Conservation (phyloP, 2,797 vertebrate species). For the Manis crassicaudata region DNA sequence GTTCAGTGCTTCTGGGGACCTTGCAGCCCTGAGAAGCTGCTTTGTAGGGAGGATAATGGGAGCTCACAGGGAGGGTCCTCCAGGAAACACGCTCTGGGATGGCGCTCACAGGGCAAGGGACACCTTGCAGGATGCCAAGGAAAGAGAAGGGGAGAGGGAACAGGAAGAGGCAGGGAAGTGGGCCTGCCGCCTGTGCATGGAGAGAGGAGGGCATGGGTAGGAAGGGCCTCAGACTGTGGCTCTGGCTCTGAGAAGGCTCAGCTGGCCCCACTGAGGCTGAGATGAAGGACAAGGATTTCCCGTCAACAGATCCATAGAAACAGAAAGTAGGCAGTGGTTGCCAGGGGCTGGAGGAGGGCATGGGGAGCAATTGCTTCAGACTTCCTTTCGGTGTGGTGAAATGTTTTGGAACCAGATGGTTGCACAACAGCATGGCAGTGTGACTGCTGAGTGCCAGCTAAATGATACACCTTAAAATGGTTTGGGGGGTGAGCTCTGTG, state of each 20-base stretch:
- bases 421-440: not conserved
- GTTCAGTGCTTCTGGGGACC: no score
- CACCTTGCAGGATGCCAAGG: not conserved
- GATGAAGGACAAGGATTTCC: not conserved
- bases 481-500: not conserved
- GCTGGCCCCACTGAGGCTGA: fast-evolving
- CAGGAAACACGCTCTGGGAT: not conserved
- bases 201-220: not conserved
- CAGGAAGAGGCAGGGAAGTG: not conserved
- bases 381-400: not conserved
- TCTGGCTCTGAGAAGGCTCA: not conserved
- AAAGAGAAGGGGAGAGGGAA: not conserved
- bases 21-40: not conserved
- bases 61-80: not conserved
- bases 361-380: not conserved
- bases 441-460: not conserved
- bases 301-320: not conserved
- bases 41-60: no score
- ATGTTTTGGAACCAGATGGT: not conserved
- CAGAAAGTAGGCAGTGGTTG: not conserved
- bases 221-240: not conserved
- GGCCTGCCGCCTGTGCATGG: no score
- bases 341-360: not conserved
- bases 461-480: no score
- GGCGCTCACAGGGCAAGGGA: not conserved